Evolutionary conservation across 2,113 vertebrate species (phyloP).

Genomic region (Indicator indicator): DNA sequence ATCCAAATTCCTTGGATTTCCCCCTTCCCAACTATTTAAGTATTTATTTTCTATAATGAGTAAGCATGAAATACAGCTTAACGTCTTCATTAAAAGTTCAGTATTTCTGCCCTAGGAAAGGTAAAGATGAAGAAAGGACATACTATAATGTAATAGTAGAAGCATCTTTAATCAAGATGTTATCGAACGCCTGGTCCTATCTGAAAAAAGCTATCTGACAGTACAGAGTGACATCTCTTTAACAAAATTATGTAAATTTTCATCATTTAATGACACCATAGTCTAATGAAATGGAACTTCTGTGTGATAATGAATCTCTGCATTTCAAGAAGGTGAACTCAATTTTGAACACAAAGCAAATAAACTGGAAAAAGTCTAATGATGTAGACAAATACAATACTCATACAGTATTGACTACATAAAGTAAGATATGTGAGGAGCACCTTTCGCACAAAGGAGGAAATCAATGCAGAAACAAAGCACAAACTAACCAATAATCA

Average conservation of each 20-base stretch:
- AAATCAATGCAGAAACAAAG: background rate
- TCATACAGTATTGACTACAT: background rate
- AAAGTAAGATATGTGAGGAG: background rate
- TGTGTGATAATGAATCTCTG: background rate
- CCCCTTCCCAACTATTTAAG: background rate
- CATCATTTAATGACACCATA: accelerated
- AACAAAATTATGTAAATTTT: background rate
- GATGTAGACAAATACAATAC: background rate
- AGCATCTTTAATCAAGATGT: background rate
- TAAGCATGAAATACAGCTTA: background rate
- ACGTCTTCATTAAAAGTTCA: background rate
- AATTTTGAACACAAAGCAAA: background rate
- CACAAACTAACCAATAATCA: background rate
- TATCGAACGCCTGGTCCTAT: background rate
- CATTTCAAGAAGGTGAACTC: background rate
- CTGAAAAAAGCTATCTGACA: background rate
- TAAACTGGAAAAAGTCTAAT: background rate
- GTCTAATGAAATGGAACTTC: background rate
- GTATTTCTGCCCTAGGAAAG: background rate
- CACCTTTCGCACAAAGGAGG: background rate
- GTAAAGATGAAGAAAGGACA: background rate
- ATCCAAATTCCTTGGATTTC: background rate
- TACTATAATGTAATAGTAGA: background rate
- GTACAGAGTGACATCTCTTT: background rate
- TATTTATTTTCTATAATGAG: background rate